Percentiles rank a stretch among this genome's conserved stretches.
Conservation (phyloP, 2,797 vertebrate genomes). For the Anomalospiza imberbis region DNA sequence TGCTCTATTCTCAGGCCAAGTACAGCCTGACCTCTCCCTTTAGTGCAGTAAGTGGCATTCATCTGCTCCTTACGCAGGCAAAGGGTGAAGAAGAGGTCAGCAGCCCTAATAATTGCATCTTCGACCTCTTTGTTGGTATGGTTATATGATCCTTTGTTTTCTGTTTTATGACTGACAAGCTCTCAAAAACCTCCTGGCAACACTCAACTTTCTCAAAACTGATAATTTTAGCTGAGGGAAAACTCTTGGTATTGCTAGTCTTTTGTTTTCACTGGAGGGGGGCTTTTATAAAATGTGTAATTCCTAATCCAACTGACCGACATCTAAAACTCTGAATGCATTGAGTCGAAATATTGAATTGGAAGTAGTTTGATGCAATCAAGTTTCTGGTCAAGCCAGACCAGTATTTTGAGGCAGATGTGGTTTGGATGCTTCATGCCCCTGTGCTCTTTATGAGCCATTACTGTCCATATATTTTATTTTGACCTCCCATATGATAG, state of each 20-base stretch:
- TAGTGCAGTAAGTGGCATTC: neutral
- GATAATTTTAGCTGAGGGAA: neutral
- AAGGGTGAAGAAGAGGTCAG: slow-evolving; percentile 33
- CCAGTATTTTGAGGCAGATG: slow-evolving; percentile 5
- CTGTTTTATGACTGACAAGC: slow-evolving; percentile 26
- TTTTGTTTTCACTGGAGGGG: neutral
- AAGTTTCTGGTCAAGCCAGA: neutral
- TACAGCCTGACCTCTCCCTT: slow-evolving; percentile 13
- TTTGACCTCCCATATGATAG: neutral
- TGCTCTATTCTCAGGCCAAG: slow-evolving; percentile 5
- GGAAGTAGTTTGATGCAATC: neutral
- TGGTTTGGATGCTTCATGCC: slow-evolving; percentile 20
- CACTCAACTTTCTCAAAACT: neutral
- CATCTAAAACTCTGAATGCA: neutral
- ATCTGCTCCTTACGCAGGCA: neutral
- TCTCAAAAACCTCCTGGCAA: neutral
- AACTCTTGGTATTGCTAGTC: neutral
- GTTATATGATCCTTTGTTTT: slow-evolving; percentile 25
- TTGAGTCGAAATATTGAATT: neutral
- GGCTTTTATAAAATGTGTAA: neutral
- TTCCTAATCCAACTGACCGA: neutral
- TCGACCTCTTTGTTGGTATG: slow-evolving; percentile 7
- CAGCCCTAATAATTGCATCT: neutral
- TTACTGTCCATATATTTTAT: neutral
- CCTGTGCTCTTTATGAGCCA: slow-evolving; percentile 13